A percentile compares a stretch with the other conserved stretches of the same genome.
Evolutionary conservation across 2,113 vertebrate species (phyloP).

Genomic region (Poeciliopsis turrubarensis): DNA sequence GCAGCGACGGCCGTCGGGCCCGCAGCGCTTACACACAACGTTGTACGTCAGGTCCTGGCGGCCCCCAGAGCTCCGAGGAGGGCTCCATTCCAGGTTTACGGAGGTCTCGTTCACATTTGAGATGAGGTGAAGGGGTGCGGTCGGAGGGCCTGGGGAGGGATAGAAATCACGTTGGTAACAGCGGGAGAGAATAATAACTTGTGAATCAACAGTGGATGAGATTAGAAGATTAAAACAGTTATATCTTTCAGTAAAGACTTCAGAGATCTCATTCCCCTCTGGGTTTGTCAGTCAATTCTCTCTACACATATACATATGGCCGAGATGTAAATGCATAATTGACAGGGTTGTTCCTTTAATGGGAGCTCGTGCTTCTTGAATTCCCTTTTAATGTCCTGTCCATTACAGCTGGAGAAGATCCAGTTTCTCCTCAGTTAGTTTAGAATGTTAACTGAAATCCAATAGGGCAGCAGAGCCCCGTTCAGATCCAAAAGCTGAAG

Average conservation of each 20-base stretch:
- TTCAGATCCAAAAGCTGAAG: constrained; percentile 51
- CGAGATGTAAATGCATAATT: constrained; percentile 38
- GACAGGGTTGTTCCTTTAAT: constrained; percentile 34
- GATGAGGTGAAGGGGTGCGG: constrained; percentile 93
- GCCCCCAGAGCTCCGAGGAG: constrained; percentile 89
- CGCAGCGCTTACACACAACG: constrained; percentile 92
- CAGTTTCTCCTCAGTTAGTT: constrained; percentile 62
- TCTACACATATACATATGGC: constrained; percentile 1
- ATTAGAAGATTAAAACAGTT: background rate
- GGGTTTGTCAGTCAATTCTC: constrained; percentile 14
- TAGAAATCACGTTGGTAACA: background rate
- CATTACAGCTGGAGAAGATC: constrained; percentile 53
- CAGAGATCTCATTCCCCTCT: background rate
- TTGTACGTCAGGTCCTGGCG: constrained; percentile 94
- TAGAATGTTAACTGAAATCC: constrained; percentile 60
- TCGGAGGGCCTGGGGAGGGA: constrained; percentile 85
- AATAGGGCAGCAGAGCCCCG: constrained; percentile 53
- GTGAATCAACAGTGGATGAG: background rate
- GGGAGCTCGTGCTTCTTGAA: constrained; percentile 38
- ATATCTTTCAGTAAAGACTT: background rate
- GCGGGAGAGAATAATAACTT: background rate
- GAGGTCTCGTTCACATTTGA: constrained; percentile 99
- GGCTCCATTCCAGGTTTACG: constrained; percentile 95
- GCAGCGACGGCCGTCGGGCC: constrained; percentile 84
- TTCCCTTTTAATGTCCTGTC: constrained; percentile 63